A percentile compares a stretch with the other conserved stretches of the same genome.
These are phyloP conservation scores for Malaclemys terrapin DNA, from an alignment of 2,113 vertebrate species.

Conservation along the genomic window DNA sequence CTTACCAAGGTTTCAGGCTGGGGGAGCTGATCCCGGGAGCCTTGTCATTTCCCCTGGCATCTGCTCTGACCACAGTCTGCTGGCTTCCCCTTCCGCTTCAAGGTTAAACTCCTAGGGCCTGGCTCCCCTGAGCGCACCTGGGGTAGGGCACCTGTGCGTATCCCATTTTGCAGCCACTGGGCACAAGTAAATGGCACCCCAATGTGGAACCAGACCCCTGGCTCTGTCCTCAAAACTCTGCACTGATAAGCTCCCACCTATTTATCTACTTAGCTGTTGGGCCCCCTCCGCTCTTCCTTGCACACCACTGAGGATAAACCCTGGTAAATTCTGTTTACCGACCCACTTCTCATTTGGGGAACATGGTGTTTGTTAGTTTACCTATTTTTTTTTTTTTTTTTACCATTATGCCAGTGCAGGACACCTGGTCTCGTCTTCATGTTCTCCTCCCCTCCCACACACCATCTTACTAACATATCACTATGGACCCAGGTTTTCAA, in stretches of 20 bases:
- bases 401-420: no score
- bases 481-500: background rate
- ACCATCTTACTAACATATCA: background rate
- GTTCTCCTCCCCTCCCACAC: background rate
- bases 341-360: background rate
- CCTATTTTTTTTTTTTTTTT: background rate
- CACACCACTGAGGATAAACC: no score
- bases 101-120: background rate
- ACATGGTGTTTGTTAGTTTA: background rate
- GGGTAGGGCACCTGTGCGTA: rapidly evolving
- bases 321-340: no score
- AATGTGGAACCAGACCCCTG: background rate
- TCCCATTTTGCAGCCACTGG: background rate
- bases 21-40: background rate
- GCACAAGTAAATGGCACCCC: background rate
- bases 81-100: background rate
- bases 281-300: background rate
- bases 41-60: background rate
- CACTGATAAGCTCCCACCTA: background rate
- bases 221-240: background rate
- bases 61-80: rapidly evolving
- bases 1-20: background rate
- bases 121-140: background rate
- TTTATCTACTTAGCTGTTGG: background rate
- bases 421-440: background rate